phyloP scores from a whole-genome alignment of 2,888 invertebrate species.

The Protula sp. region DNA sequence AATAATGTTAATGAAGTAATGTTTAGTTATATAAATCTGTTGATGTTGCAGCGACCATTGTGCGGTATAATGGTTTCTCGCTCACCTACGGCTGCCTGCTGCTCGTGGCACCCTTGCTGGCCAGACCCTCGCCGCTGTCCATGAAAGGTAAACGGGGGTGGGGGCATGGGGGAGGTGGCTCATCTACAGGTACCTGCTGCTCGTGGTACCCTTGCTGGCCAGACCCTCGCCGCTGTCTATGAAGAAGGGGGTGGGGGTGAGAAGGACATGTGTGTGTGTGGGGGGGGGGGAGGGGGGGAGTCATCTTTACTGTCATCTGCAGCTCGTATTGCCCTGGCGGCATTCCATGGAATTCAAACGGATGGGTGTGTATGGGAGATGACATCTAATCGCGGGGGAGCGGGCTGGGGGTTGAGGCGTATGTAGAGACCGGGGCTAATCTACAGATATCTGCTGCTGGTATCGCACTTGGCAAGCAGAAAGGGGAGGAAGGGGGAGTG shows the following conservation, averaged over 20 bases:
- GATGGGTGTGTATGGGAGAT: no score
- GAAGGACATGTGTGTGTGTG: no score
- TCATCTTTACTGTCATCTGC: neutral
- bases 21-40: neutral
- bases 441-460: no score
- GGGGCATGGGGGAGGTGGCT: constrained; percentile 24
- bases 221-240: constrained; percentile 12
- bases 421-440: no score
- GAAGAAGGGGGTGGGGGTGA: no score
- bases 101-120: constrained; percentile 18
- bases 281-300: no score
- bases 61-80: constrained; percentile 25
- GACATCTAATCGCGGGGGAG: no score
- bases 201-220: constrained; percentile 18
- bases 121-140: constrained; percentile 13
- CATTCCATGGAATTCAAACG: no score
- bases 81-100: constrained; percentile 22
- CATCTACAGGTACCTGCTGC: constrained; percentile 20
- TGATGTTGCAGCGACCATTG: constrained; percentile 16
- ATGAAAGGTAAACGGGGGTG: constrained; percentile 19
- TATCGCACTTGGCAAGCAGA: constrained; percentile 23
- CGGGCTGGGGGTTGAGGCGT: no score
- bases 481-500: no score
- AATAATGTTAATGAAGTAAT: no score
- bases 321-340: no score